phyloP scores from a whole-genome alignment of 2,797 vertebrate genomes.

The Psittacula derbiana region DNA sequence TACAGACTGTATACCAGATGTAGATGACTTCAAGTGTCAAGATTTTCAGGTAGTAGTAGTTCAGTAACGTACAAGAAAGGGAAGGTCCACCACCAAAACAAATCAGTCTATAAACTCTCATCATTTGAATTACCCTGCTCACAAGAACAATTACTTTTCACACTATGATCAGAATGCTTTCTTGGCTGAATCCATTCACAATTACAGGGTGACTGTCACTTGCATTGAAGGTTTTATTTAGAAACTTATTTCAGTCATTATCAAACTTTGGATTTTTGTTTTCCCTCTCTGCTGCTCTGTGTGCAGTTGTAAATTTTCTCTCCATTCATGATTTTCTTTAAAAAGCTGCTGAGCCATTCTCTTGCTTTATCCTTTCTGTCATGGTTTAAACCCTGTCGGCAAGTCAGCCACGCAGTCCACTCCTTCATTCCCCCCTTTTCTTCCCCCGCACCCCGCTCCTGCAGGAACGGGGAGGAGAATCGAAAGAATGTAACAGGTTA shows the following conservation, averaged over 20 bases:
- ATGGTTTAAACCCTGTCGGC: too few species aligned
- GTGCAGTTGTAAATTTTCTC: neutral
- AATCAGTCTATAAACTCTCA: neutral
- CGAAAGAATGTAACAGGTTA: too few species aligned
- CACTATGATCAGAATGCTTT: neutral
- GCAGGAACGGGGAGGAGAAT: too few species aligned
- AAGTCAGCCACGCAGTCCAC: too few species aligned
- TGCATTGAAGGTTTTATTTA: neutral
- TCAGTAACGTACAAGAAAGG: neutral
- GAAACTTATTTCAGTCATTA: neutral
- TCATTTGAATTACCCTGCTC: neutral
- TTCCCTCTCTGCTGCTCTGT: neutral
- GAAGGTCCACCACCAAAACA: neutral
- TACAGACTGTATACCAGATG: neutral
- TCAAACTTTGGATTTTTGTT: neutral
- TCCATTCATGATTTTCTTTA: neutral
- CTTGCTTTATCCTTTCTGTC: neutral
- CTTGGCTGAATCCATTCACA: neutral
- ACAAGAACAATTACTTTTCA: neutral
- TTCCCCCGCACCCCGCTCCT: too few species aligned
- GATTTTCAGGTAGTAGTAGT: neutral
- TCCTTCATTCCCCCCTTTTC: too few species aligned
- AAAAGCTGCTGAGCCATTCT: neutral
- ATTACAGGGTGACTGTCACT: neutral
- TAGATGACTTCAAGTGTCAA: neutral